Conservation (phyloP, 2,113 vertebrate genomes). For the Cyprinodon brontotheroides region DNA sequence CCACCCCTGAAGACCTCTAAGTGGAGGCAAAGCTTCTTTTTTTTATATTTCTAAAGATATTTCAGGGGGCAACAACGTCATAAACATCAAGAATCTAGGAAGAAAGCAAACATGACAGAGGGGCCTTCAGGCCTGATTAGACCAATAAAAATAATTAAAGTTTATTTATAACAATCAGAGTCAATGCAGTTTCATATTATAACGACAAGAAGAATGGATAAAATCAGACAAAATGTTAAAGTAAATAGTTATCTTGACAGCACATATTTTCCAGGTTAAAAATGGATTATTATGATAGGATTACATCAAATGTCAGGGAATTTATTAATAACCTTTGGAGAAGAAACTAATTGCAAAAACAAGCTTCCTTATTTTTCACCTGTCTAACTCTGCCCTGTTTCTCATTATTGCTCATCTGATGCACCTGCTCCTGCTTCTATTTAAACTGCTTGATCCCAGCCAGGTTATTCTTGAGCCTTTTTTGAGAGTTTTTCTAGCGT, state of each 20-base stretch:
- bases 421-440: too few species aligned
- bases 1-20: constrained; percentile 63
- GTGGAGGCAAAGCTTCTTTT: constrained; percentile 46
- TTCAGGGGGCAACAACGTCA: constrained; percentile 54
- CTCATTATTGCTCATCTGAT: too few species aligned
- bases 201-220: neutral
- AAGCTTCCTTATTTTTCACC: too few species aligned
- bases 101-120: constrained; percentile 32
- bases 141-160: constrained; percentile 20
- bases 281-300: too few species aligned
- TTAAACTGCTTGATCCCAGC: too few species aligned
- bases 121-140: constrained; percentile 27
- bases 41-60: constrained; percentile 37
- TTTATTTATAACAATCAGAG: neutral
- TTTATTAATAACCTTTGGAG: too few species aligned
- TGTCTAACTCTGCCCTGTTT: too few species aligned
- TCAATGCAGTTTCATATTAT: neutral
- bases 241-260: neutral
- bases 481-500: too few species aligned
- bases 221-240: constrained; percentile 1
- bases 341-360: too few species aligned
- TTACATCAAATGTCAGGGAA: too few species aligned
- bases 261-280: neutral
- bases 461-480: too few species aligned
- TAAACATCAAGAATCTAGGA: constrained; percentile 43